phyloP scores from a whole-genome alignment of 2,797 vertebrate species.

The Hydrophis major region DNA sequence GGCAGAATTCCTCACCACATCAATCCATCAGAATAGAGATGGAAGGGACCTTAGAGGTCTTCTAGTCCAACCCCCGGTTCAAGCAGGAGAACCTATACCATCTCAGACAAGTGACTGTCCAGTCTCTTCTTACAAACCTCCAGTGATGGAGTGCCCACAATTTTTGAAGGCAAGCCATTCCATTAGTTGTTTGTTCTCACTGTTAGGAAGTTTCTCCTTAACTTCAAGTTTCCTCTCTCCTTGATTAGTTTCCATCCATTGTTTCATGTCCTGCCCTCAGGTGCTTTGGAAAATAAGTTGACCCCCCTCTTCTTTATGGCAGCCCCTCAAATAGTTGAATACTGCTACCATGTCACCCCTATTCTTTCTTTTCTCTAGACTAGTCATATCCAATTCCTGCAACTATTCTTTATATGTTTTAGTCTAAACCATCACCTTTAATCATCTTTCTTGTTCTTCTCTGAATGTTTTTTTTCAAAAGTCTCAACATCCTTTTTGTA shows the following conservation, averaged over 20 bases:
- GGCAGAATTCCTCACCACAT: neutral
- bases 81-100: neutral
- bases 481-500: too few species aligned
- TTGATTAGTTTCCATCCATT: neutral
- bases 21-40: neutral
- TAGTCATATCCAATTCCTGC: too few species aligned
- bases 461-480: too few species aligned
- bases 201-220: neutral
- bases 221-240: neutral
- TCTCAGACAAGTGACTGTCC: neutral
- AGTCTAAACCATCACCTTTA: too few species aligned
- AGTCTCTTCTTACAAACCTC: neutral
- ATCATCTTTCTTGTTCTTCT: too few species aligned
- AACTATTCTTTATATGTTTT: too few species aligned
- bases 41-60: neutral
- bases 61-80: neutral
- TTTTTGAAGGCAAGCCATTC: neutral
- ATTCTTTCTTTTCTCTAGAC: too few species aligned
- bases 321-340: too few species aligned
- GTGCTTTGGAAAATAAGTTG: too few species aligned
- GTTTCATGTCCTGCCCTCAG: neutral
- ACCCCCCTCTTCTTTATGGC: too few species aligned
- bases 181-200: neutral
- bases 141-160: neutral
- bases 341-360: too few species aligned